These are phyloP conservation scores for Epirrita christyi DNA, from an alignment of 2,888 invertebrate species.

Conservation along the genomic window DNA sequence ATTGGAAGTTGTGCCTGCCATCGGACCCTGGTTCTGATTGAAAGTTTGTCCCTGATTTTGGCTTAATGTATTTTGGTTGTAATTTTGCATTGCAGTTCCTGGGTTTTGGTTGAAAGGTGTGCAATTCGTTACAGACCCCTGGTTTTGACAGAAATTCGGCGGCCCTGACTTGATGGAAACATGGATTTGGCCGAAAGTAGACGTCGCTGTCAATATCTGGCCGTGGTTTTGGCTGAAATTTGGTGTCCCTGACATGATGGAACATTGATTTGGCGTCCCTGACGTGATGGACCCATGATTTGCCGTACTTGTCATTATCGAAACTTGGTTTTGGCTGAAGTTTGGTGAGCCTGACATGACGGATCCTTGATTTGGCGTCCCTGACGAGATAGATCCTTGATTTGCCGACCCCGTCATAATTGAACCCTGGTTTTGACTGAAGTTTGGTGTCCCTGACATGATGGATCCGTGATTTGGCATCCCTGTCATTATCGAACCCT, in stretches of 20 bases:
- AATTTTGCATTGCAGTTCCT: background rate
- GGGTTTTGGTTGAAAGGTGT: constrained; percentile 51
- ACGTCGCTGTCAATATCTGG: background rate
- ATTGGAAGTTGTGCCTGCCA: constrained; percentile 37
- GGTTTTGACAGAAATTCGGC: constrained; percentile 21
- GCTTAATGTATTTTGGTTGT: background rate
- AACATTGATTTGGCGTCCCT: background rate
- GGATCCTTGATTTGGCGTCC: constrained; percentile 15
- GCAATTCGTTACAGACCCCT: constrained; percentile 51
- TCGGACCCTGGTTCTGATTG: constrained; percentile 54
- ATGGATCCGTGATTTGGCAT: constrained; percentile 13
- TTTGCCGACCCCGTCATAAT: constrained; percentile 8
- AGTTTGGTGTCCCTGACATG: constrained; percentile 7
- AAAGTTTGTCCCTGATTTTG: constrained; percentile 9
- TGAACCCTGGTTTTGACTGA: constrained; percentile 7
- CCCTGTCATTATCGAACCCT: constrained; percentile 26
- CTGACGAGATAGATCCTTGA: constrained; percentile 6
- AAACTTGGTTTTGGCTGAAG: constrained; percentile 1
- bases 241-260: background rate
- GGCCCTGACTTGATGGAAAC: background rate
- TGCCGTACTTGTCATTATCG: background rate
- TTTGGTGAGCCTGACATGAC: background rate
- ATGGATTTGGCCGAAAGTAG: constrained; percentile 5
- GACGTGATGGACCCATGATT: background rate
- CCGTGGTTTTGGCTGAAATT: background rate